phyloP scores from a whole-genome alignment of 2,113 vertebrate species.

The Petaurus breviceps region DNA sequence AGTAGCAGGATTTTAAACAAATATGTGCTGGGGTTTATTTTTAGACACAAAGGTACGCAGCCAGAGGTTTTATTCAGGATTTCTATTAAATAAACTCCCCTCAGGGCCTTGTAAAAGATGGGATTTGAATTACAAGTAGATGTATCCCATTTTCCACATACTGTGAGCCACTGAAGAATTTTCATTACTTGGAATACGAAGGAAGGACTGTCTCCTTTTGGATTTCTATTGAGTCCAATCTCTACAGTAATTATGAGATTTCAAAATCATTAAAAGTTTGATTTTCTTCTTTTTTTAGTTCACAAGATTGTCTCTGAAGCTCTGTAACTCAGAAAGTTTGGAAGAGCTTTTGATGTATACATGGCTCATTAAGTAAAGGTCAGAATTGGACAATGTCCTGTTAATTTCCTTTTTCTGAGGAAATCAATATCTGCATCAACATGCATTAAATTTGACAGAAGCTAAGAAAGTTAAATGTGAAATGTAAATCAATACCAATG shows the following conservation, averaged over 20 bases:
- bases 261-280: constrained; percentile 57
- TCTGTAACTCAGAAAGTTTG: constrained; percentile 47
- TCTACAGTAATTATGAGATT: constrained; percentile 70
- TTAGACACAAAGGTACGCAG: constrained; percentile 61
- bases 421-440: constrained; percentile 79
- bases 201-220: constrained; percentile 34
- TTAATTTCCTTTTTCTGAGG: constrained; percentile 79
- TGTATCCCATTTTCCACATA: constrained; percentile 58
- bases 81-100: constrained; percentile 68
- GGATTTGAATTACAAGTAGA: constrained; percentile 74
- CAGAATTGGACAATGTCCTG: constrained; percentile 73
- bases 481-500: constrained; percentile 77
- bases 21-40: constrained; percentile 63
- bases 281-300: constrained; percentile 2
- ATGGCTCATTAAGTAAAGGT: constrained; percentile 78
- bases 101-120: constrained; percentile 66
- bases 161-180: constrained; percentile 48
- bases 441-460: constrained; percentile 79
- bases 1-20: constrained; percentile 72
- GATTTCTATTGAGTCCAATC: constrained; percentile 44
- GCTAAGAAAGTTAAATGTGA: constrained; percentile 74
- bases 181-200: not conserved
- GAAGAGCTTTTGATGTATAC: constrained; percentile 73
- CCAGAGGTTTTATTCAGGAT: constrained; percentile 64
- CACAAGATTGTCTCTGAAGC: constrained; percentile 42